A percentile compares a stretch with the other conserved stretches of the same genome.
Conservation (phyloP, 2,113 vertebrate genomes). For the Balaenoptera acutorostrata region DNA sequence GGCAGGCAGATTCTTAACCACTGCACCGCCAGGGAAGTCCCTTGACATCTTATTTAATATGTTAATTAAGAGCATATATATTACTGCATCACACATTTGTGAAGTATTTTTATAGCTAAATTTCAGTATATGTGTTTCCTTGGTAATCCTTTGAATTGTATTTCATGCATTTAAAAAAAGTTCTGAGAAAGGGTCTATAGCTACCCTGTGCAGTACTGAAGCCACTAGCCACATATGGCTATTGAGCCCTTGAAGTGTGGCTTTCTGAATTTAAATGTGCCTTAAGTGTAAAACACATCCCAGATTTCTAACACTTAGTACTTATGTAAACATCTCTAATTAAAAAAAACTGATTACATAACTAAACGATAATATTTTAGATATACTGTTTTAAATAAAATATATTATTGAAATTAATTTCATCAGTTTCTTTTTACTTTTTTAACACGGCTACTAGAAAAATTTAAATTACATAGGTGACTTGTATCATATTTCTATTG, state of each 20-base stretch:
- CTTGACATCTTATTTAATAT: neutral
- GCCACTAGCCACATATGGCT: neutral
- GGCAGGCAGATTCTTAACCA: no score
- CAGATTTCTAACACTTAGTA: neutral
- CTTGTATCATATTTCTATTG: neutral
- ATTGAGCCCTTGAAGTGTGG: neutral
- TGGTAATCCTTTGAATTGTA: conserved; percentile 4
- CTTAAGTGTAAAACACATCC: neutral
- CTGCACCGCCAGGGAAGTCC: no score
- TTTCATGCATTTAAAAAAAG: neutral
- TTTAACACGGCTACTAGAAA: neutral
- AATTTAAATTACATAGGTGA: neutral
- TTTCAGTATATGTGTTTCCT: neutral
- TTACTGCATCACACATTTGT: neutral
- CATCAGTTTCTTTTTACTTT: neutral
- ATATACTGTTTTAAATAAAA: conserved; percentile 1
- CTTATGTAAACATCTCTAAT: neutral
- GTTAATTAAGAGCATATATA: neutral
- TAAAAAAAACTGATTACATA: neutral
- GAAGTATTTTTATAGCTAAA: neutral
- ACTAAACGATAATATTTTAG: neutral
- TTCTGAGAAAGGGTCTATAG: neutral
- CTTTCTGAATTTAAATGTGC: neutral
- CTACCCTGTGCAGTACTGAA: neutral
- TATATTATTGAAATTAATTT: neutral